phyloP scores from a whole-genome alignment of 2,797 vertebrate species.

The Chromis chromis region DNA sequence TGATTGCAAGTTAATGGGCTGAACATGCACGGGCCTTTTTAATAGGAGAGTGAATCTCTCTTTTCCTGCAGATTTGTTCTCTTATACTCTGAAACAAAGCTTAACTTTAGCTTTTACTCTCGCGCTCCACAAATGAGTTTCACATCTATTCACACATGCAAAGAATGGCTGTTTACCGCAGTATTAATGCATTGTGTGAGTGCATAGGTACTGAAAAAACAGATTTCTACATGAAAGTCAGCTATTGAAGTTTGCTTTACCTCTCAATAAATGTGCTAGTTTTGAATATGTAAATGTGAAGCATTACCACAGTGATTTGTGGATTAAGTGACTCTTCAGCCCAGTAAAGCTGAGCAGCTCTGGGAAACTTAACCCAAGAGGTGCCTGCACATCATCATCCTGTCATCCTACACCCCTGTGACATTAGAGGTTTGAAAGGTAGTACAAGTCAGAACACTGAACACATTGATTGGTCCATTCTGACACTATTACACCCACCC shows the following conservation, averaged over 20 bases:
- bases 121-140: not conserved
- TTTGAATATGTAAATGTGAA: slow-evolving; percentile 39
- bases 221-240: not conserved
- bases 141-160: slow-evolving; percentile 12
- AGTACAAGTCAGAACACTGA: slow-evolving; percentile 64
- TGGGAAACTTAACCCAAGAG: slow-evolving; percentile 38
- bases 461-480: slow-evolving; percentile 66
- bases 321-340: slow-evolving; percentile 39
- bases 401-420: slow-evolving; percentile 60
- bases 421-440: slow-evolving; percentile 63
- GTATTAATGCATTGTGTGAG: not conserved
- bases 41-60: not conserved
- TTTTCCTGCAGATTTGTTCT: not conserved
- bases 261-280: slow-evolving; percentile 27
- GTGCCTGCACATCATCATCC: slow-evolving; percentile 59
- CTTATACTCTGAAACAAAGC: not conserved
- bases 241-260: slow-evolving; percentile 13
- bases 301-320: slow-evolving; percentile 43
- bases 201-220: not conserved
- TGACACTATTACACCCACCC: slow-evolving; percentile 42
- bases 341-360: slow-evolving; percentile 30
- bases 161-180: not conserved
- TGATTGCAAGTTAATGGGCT: not conserved
- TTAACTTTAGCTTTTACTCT: not conserved
- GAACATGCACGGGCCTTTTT: not conserved